Evolutionary conservation across 1,140 invertebrate species (phyloP), one percentile per base, ranked within the genome.

Genomic region (Drosophila nikananu): DNA sequence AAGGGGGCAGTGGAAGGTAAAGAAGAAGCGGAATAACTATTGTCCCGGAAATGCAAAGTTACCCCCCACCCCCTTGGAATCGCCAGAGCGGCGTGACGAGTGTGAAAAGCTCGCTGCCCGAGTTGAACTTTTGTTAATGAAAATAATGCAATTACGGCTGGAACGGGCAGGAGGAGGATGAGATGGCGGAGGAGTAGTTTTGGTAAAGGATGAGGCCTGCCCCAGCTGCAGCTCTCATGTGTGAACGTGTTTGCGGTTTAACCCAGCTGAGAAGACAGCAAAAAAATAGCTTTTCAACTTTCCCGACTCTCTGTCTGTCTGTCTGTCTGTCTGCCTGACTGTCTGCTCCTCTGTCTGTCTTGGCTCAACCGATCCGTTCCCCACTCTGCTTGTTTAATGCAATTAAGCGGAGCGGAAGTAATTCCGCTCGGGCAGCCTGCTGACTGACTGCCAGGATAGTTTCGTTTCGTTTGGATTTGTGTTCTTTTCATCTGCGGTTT

Each of bases 41-140:
- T 87, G 72, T 83, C 61, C 63, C 72, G 80, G 81, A 81, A 81
- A 81, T 81, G 68, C 83, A 87, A 74, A 83, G 72, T 80, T 51
- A 48, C 60, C 62, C 51, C 25, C 12, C 49, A 60, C 49, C 49
- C 61, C 48, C 8, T 10, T 49, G 48, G 25, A 27, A 32, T 44
- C n/a, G 61, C 46, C 59, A 49, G 23, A 27, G 54, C 39, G 54
- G 65, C 62, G 68, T 82, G 83, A 80, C 62, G 75, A 65, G 76
- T 72, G 66, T 67, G 66, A 74, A 79, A 67, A 81, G 42, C 65
- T 41, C 65, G 52, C 59, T 55, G 66, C 54, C 77, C 81, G 73
- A 83, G 59, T 78, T 87, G 19, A 89, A 89, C 86, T 89, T 84
- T 90, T 89, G 81, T 89, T 89, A 89, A 89, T 89, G 84, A 90